phyloP scores from a whole-genome alignment of 2,888 invertebrate genomes.

The Chymomyza amoena region DNA sequence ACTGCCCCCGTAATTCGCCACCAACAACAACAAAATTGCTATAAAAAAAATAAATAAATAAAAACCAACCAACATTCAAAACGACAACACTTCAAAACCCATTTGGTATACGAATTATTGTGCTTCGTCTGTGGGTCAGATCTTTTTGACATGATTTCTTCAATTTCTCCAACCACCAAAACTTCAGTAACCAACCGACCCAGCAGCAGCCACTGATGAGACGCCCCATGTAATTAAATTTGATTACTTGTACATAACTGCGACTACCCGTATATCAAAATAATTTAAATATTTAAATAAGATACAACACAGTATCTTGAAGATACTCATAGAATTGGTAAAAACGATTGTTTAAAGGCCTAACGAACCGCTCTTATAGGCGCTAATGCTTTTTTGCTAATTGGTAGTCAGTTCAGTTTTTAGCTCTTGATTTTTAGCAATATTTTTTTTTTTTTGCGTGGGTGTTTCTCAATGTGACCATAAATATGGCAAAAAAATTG shows the following conservation, averaged over 20 bases:
- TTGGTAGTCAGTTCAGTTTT: not conserved
- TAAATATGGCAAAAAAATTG: slow-evolving; percentile 21
- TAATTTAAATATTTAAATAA: not conserved
- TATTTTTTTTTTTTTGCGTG: slow-evolving; percentile 15
- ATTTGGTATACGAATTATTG: slow-evolving; percentile 24
- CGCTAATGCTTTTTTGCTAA: not conserved
- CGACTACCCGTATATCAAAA: slow-evolving; percentile 24
- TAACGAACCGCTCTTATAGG: not conserved
- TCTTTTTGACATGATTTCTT: slow-evolving; percentile 54
- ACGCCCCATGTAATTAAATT: slow-evolving; percentile 17
- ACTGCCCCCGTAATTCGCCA: slow-evolving; percentile 41
- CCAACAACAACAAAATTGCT: slow-evolving; percentile 30
- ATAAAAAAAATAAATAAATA: slow-evolving; percentile 15
- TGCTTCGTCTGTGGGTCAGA: slow-evolving; percentile 34
- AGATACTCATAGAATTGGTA: not conserved
- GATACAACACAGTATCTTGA: not conserved
- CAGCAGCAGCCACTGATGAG: slow-evolving; percentile 14
- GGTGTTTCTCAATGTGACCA: slow-evolving; percentile 33
- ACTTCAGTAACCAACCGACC: slow-evolving; percentile 18
- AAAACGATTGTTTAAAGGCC: not conserved
- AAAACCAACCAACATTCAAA: not conserved
- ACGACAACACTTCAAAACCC: slow-evolving; percentile 44
- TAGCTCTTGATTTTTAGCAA: not conserved
- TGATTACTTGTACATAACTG: slow-evolving; percentile 48
- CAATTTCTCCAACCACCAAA: slow-evolving; percentile 41